These are phyloP conservation scores for Natator depressus DNA, from an alignment of 2,113 vertebrate genomes.

Conservation along the genomic window DNA sequence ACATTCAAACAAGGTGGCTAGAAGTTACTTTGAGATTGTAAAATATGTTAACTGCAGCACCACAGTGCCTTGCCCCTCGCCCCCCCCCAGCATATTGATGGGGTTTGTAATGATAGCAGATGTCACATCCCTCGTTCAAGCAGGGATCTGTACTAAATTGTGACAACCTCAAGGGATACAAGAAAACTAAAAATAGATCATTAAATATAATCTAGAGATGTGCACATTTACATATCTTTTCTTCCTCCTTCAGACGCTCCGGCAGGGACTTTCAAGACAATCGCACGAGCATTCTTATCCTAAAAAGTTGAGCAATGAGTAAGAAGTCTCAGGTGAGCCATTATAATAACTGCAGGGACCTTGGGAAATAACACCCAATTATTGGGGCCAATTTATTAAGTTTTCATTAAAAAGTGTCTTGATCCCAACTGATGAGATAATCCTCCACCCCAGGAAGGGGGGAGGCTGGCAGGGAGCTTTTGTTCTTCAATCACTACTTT, in stretches of 20 bases:
- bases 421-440: not conserved
- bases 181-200: slow-evolving; percentile 78
- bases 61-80: not conserved
- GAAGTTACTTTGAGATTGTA: not conserved
- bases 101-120: slow-evolving; percentile 62
- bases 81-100: slow-evolving; percentile 52
- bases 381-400: slow-evolving; percentile 21
- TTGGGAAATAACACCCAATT: slow-evolving; percentile 20
- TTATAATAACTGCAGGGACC: slow-evolving; percentile 8
- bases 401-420: slow-evolving; percentile 28
- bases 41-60: not conserved
- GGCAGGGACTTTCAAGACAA: not conserved
- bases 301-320: not conserved
- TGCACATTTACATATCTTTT: slow-evolving; percentile 54
- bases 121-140: slow-evolving; percentile 72
- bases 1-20: not conserved
- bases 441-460: not conserved
- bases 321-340: slow-evolving; percentile 44
- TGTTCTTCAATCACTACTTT: slow-evolving; percentile 47
- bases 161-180: slow-evolving; percentile 73
- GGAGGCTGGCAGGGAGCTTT: slow-evolving; percentile 19
- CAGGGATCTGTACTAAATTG: slow-evolving; percentile 58
- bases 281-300: not conserved
- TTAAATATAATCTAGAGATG: slow-evolving; percentile 67
- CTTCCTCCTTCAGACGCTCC: slow-evolving; percentile 17